These are phyloP conservation scores for Drosophila baimaii DNA, from an alignment of 1,140 invertebrate genomes.

Conservation along the genomic window DNA sequence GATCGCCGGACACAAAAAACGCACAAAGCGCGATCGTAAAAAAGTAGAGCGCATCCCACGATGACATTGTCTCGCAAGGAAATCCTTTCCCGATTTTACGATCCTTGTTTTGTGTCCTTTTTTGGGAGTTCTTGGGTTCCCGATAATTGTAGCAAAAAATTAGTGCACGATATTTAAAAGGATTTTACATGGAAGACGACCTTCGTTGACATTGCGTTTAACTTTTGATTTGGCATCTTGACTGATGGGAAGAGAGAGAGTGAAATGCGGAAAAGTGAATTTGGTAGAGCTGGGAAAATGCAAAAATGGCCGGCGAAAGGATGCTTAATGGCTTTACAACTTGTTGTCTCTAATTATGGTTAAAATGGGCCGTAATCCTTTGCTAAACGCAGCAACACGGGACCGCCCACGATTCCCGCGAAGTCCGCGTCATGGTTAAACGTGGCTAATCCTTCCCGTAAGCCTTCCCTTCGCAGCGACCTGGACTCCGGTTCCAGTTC, in stretches of 20 bases:
- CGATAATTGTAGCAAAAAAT: slow-evolving; percentile 76
- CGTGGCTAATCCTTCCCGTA: slow-evolving; percentile 73
- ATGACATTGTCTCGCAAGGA: slow-evolving; percentile 32
- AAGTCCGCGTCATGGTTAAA: slow-evolving; percentile 79
- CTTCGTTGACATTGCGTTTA: slow-evolving; percentile 69
- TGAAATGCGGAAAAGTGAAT: slow-evolving; percentile 9
- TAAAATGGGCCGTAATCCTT: slow-evolving; percentile 81
- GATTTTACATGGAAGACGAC: slow-evolving; percentile 69
- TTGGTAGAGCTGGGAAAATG: background rate
- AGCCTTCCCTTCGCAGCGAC: slow-evolving; percentile 63
- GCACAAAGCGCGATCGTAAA: slow-evolving; percentile 66
- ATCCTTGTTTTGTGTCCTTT: slow-evolving; percentile 33
- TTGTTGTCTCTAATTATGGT: slow-evolving; percentile 84
- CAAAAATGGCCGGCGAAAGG: slow-evolving; percentile 20
- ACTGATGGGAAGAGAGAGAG: slow-evolving; percentile 30
- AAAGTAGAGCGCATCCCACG: slow-evolving; percentile 73
- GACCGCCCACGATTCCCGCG: slow-evolving; percentile 63
- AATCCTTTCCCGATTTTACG: slow-evolving; percentile 46
- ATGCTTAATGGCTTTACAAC: slow-evolving; percentile 78
- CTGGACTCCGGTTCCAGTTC: slow-evolving; percentile 26
- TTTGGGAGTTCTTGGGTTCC: slow-evolving; percentile 18
- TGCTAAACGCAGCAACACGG: slow-evolving; percentile 72
- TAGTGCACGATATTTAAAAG: slow-evolving; percentile 45
- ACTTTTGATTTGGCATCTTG: slow-evolving; percentile 81
- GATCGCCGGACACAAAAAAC: slow-evolving; percentile 62